Evolutionary conservation across 2,797 vertebrate genomes (phyloP).

Genomic region (Salmo trutta): DNA sequence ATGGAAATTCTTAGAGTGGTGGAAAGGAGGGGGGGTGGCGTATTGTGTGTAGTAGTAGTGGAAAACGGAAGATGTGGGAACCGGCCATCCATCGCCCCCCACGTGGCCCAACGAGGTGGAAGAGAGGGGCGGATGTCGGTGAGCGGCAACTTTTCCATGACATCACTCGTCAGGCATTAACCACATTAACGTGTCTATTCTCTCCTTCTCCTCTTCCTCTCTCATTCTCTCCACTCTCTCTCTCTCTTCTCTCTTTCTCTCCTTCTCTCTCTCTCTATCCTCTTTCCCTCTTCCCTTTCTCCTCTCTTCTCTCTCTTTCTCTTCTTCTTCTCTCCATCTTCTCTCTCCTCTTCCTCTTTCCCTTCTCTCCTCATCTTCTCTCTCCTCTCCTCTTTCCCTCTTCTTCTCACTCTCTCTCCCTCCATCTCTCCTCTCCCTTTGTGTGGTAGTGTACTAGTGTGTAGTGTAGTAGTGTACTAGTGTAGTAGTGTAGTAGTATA

Average conservation of each 20-base stretch:
- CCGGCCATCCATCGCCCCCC: constrained; percentile 20
- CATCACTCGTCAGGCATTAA: constrained; percentile 68
- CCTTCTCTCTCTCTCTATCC: no score
- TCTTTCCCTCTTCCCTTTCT: neutral
- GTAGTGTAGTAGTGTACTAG: no score
- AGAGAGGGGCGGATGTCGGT: constrained; percentile 37
- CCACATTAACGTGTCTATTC: constrained; percentile 37
- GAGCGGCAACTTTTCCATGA: constrained; percentile 70
- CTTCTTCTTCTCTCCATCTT: neutral
- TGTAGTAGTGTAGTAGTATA: no score
- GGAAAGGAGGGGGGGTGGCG: neutral
- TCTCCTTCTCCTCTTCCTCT: constrained; percentile 31
- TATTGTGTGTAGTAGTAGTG: neutral
- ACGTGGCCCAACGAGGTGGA: constrained; percentile 40
- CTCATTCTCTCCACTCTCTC: neutral
- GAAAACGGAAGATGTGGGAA: neutral
- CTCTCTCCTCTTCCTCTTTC: no score
- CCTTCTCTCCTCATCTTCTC: no score
- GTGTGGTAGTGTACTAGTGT: no score
- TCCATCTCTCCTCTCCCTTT: constrained; percentile 2
- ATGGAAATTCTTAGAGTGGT: constrained; percentile 26
- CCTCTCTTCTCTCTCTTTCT: neutral
- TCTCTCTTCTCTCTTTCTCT: neutral
- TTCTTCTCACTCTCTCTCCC: no score
- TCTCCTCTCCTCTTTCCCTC: no score